A percentile compares a stretch with the other conserved stretches of the same genome.
Evolutionary conservation across 2,113 vertebrate genomes (phyloP).

Genomic region (Pseudorasbora parva): DNA sequence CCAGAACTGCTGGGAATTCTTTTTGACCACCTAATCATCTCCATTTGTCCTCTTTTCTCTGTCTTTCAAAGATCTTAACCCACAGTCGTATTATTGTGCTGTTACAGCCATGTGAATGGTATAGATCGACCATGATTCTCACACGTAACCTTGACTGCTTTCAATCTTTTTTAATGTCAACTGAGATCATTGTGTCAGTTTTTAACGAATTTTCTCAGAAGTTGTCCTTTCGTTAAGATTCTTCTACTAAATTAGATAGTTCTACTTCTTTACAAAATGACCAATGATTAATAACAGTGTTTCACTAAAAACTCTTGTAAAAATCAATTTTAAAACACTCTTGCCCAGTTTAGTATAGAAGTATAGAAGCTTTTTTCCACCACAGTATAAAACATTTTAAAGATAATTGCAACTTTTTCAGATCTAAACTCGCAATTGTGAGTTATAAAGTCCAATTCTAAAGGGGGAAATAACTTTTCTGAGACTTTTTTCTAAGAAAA

Average conservation of each 20-base stretch:
- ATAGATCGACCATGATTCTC: slow-evolving; percentile 1
- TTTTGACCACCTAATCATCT: slow-evolving; percentile 55
- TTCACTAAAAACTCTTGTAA: too few species aligned
- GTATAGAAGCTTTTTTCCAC: too few species aligned
- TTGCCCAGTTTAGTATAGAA: too few species aligned
- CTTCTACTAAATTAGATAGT: not conserved
- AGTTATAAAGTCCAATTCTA: too few species aligned
- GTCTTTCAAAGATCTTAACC: slow-evolving; percentile 44
- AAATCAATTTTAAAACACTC: too few species aligned
- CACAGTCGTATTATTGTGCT: not conserved
- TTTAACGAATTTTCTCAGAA: too few species aligned
- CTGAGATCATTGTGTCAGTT: not conserved
- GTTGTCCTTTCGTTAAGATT: not conserved
- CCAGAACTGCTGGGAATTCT: slow-evolving; percentile 52
- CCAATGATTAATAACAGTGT: not conserved
- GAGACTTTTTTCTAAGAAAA: too few species aligned
- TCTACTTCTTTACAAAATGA: not conserved
- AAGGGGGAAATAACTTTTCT: too few species aligned
- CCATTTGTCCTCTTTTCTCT: slow-evolving; percentile 38
- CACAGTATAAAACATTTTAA: too few species aligned
- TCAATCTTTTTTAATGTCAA: not conserved
- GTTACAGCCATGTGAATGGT: not conserved
- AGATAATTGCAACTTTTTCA: too few species aligned
- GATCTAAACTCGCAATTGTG: too few species aligned
- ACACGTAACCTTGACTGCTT: slow-evolving; percentile 5